Evolutionary conservation across 1,140 invertebrate species (phyloP), one percentile per base, ranked within the genome.

Genomic region (Euschistus heros): DNA sequence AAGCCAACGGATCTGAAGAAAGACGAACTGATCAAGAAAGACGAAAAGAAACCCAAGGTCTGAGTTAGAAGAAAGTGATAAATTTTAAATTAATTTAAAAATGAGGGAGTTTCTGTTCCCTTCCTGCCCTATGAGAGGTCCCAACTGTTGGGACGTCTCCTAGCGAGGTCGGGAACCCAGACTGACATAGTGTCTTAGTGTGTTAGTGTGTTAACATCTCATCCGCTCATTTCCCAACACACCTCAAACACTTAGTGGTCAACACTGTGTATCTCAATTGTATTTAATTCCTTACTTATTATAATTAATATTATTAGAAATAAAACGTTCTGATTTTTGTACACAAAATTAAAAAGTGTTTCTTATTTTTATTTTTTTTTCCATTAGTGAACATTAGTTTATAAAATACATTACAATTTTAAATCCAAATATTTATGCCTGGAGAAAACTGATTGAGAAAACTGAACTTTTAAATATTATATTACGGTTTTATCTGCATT

Each of bases 281-380:
- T 55, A 63, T 67, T 62, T 67, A 63, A 67, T 67, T 67, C 62
- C 61, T 63, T 55, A 63, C 50, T 63, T 67, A 22, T 57, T 57
- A 57, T 24, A 24, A 24, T 24, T 57, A 24, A 24, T 57, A 57
- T 24, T 57, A 24, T 24, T 57, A 55, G 37, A 63, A 67, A 63
- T 63, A 67, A 66, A 66, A 47, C 55, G 62, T 67, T 59, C 66
- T 57, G 61, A 67, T 67, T 67, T 67, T 67, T 67, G 47, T 63
- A 67, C 15, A 37, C 59, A 61, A 61, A 57, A 57, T 22, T 57
- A 37, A 37, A 37, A 6, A 37, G 33, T 37, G 13, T 6, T 37
- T 6, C 13, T 37, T 37, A 30, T 30, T 4, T 30, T 30, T 30
- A n/a, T 30, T 30, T 1, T 37, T 37, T 37, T 13, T 10, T 10